phyloP scores from a whole-genome alignment of 2,113 vertebrate genomes.

The Telmatochromis bifrenatus region DNA sequence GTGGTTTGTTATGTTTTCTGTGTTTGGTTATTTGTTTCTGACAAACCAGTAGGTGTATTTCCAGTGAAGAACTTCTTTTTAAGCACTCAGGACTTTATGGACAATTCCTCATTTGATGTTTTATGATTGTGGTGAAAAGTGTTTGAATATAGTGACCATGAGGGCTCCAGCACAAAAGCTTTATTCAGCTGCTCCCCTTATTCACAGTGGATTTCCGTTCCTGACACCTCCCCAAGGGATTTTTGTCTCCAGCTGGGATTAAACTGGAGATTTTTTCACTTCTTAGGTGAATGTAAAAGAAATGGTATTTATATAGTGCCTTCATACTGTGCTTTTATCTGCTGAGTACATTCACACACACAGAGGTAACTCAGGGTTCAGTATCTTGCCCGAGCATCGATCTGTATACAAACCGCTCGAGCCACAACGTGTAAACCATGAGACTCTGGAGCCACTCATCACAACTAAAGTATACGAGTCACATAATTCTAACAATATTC shows the following conservation, averaged over 20 bases:
- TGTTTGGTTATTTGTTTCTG: background rate
- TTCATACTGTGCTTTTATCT: background rate
- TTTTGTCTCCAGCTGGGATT: background rate
- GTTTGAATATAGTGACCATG: background rate
- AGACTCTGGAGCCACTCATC: background rate
- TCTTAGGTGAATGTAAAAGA: background rate
- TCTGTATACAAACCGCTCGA: background rate
- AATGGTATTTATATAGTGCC: rapidly evolving
- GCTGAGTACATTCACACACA: background rate
- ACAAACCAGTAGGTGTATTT: background rate
- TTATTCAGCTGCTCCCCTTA: background rate
- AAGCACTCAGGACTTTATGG: background rate
- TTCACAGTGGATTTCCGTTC: rapidly evolving
- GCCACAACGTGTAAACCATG: background rate
- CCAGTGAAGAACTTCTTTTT: background rate
- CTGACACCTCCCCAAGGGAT: background rate
- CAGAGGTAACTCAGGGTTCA: background rate
- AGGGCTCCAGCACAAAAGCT: background rate
- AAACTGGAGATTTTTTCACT: background rate
- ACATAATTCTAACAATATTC: background rate
- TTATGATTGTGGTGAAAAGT: background rate
- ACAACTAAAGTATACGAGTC: rapidly evolving
- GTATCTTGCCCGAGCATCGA: background rate
- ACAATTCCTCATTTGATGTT: background rate
- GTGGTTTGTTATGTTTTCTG: background rate